These are phyloP conservation scores for Anthonomus grandis DNA, from an alignment of 1,140 invertebrate genomes.

Conservation along the genomic window DNA sequence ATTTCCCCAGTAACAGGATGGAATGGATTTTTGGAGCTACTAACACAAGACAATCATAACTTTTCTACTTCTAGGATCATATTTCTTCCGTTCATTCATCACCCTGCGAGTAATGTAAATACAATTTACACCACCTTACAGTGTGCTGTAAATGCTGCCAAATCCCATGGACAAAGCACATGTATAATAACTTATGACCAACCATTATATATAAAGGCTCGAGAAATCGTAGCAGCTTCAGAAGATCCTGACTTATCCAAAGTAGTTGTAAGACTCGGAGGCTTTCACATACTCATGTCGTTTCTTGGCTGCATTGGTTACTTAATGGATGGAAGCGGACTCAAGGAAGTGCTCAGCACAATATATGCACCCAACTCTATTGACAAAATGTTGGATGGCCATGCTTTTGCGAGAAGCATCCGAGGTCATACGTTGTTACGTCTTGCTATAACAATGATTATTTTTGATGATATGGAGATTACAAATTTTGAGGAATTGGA, in stretches of 20 bases:
- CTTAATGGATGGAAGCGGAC: conserved; percentile 27
- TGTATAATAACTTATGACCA: conserved; percentile 47
- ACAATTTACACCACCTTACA: conserved; percentile 45
- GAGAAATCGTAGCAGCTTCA: conserved; percentile 47
- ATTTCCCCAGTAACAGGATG: conserved; percentile 25
- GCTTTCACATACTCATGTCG: conserved; percentile 43
- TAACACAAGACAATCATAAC: conserved; percentile 29
- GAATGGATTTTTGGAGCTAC: conserved; percentile 35
- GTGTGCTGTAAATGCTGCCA: conserved; percentile 39
- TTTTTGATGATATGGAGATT: conserved; percentile 28
- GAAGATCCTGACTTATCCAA: conserved; percentile 40
- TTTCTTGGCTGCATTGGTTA: conserved; percentile 27
- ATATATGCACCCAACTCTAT: conserved; percentile 25
- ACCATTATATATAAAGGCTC: conserved; percentile 49
- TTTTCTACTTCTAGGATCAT: conserved; percentile 41
- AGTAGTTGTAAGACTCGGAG: conserved; percentile 43
- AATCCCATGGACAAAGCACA: conserved; percentile 27
- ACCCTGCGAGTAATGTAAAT: conserved; percentile 42
- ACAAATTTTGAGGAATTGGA: conserved; percentile 31
- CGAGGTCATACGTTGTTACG: conserved; percentile 20
- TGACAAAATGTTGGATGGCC: conserved; percentile 29
- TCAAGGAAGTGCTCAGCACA: conserved; percentile 13
- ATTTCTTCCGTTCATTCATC: conserved; percentile 47
- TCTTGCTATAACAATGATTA: conserved; percentile 25
- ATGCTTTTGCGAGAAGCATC: conserved; percentile 15